These are phyloP conservation scores for Danio tinwini DNA, from an alignment of 2,797 vertebrate species.

Conservation along the genomic window DNA sequence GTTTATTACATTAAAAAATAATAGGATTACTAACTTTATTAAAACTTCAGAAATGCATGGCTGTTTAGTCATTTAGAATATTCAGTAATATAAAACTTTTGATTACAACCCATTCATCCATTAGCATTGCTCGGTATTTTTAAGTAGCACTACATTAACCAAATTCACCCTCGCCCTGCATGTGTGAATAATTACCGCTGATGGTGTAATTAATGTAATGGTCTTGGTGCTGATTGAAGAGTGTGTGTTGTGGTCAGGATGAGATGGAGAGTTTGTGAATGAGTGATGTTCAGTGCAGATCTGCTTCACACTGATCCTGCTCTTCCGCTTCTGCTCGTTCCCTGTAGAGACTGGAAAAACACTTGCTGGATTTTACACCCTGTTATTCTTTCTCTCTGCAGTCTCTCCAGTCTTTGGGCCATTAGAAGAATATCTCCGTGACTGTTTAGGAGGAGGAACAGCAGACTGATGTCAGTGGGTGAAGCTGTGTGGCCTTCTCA, in stretches of 20 bases:
- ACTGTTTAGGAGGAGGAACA: slow-evolving; percentile 62
- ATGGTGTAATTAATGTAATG: slow-evolving; percentile 1
- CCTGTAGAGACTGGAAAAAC: slow-evolving; percentile 76
- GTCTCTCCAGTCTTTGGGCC: slow-evolving; percentile 63
- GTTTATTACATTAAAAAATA: too few relatives aligned
- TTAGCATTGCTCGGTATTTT: not conserved
- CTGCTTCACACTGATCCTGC: slow-evolving; percentile 62
- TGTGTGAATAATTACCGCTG: slow-evolving; percentile 11
- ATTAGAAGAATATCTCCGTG: slow-evolving; percentile 73
- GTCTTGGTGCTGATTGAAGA: slow-evolving; percentile 27
- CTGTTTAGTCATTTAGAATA: too few relatives aligned
- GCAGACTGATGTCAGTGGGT: slow-evolving; percentile 59
- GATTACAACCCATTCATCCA: not conserved
- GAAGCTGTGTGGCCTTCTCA: slow-evolving; percentile 59
- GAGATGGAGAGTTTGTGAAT: slow-evolving; percentile 40
- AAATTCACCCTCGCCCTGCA: not conserved
- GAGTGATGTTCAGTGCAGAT: slow-evolving; percentile 69
- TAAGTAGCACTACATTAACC: not conserved
- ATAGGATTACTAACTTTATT: too few relatives aligned
- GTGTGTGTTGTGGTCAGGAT: slow-evolving; percentile 11
- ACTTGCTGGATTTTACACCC: slow-evolving; percentile 71
- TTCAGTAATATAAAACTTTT: too few relatives aligned
- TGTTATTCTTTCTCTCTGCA: slow-evolving; percentile 74
- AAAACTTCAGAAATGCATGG: too few relatives aligned
- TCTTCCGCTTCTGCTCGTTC: slow-evolving; percentile 68